Evolutionary conservation across 1,140 invertebrate species (phyloP).

Genomic region (Polyergus mexicanus): DNA sequence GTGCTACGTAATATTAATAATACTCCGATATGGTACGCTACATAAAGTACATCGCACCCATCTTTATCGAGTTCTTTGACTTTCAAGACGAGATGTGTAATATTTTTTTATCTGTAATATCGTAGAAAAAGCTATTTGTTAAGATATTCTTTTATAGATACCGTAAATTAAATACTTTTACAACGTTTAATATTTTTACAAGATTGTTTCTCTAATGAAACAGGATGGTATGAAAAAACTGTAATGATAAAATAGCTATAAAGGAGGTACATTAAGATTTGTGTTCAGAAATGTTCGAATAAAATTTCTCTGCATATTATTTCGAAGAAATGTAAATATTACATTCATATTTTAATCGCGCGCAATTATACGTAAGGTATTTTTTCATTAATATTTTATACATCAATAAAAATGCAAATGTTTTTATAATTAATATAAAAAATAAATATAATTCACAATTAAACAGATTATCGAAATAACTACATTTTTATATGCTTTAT

Average conservation of each 20-base stretch:
- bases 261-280: neutral
- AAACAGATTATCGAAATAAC: conserved; percentile 10
- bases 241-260: neutral
- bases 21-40: neutral
- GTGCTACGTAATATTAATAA: conserved; percentile 7
- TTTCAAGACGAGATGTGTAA: neutral
- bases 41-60: neutral
- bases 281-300: neutral
- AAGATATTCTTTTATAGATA: neutral
- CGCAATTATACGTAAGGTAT: neutral
- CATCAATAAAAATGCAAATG: neutral
- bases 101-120: neutral
- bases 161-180: neutral
- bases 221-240: neutral
- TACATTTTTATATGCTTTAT: neutral
- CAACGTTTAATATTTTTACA: neutral
- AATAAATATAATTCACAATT: neutral
- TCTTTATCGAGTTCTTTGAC: neutral
- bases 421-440: conserved; percentile 16
- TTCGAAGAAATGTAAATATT: conserved; percentile 26
- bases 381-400: conserved; percentile 4
- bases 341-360: neutral
- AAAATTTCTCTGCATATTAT: neutral
- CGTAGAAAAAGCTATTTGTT: neutral
- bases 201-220: neutral